A percentile compares a stretch with the other conserved stretches of the same genome.
phyloP scores from a whole-genome alignment of 2,797 vertebrate genomes.

The Acipenser oxyrinchus region DNA sequence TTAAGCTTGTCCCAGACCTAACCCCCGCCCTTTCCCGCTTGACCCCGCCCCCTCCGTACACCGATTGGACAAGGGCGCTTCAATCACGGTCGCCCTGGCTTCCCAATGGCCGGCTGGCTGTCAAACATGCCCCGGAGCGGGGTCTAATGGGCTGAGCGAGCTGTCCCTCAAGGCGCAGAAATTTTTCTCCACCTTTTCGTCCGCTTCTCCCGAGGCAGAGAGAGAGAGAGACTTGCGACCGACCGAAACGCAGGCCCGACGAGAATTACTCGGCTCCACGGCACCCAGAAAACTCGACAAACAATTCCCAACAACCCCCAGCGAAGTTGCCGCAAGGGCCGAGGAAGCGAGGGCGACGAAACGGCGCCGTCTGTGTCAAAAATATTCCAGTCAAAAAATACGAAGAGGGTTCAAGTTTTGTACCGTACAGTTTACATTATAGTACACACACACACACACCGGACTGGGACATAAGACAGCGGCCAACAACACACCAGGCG shows the following conservation, averaged over 20 bases:
- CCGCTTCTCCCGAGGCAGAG: not conserved
- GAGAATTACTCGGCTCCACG: constrained; percentile 35
- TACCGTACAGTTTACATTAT: no score
- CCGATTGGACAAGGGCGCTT: constrained; percentile 43
- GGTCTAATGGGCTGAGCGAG: constrained; percentile 44
- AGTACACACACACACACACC: no score
- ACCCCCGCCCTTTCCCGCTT: constrained; percentile 66
- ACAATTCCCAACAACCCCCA: not conserved
- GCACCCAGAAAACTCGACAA: constrained; percentile 14
- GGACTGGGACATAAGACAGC: no score
- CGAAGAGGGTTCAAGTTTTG: no score
- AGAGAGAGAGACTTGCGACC: constrained; percentile 5
- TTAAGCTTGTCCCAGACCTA: constrained; percentile 17
- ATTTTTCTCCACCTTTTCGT: constrained; percentile 38
- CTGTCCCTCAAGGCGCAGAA: constrained; percentile 37
- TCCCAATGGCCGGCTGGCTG: constrained; percentile 31
- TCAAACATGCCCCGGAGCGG: constrained; percentile 35
- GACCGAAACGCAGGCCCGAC: constrained; percentile 21
- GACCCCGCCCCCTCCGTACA: constrained; percentile 45
- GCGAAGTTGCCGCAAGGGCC: no score
- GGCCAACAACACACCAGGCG: constrained; percentile 30
- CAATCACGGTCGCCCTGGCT: constrained; percentile 33
- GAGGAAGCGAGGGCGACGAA: no score
- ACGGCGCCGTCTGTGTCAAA: no score
- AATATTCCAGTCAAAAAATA: no score